Evolutionary conservation across 2,797 vertebrate genomes (phyloP).

Genomic region (Fringilla coelebs): DNA sequence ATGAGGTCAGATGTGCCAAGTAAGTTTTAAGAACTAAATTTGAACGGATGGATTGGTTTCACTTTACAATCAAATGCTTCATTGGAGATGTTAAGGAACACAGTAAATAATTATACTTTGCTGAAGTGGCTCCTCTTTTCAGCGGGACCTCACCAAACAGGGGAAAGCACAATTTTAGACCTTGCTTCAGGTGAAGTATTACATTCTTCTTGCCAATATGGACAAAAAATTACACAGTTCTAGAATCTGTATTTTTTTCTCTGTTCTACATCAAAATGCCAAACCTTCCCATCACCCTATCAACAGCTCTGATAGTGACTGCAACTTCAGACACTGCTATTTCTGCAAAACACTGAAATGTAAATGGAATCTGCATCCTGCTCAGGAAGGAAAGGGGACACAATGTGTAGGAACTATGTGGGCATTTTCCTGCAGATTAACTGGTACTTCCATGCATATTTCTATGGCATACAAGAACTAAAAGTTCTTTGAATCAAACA

Average conservation of each 20-base stretch:
- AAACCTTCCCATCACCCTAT: background rate
- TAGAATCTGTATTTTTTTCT: background rate
- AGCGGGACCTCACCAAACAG: background rate
- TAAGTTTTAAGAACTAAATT: conserved; percentile 21
- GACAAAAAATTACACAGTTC: background rate
- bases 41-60: conserved; percentile 34
- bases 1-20: background rate
- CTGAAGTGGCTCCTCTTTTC: background rate
- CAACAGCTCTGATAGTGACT: background rate
- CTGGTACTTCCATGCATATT: background rate
- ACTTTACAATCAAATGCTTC: background rate
- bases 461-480: background rate
- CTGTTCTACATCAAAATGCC: background rate
- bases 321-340: background rate
- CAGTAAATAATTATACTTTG: background rate
- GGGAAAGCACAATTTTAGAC: background rate
- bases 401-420: rapidly evolving
- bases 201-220: background rate
- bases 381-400: background rate
- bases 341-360: background rate
- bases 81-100: background rate
- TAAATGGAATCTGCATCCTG: background rate
- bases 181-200: background rate
- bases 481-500: background rate
- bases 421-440: background rate